Evolutionary conservation across 2,797 vertebrate species (phyloP).

Genomic region (Sebastolobus alascanus): DNA sequence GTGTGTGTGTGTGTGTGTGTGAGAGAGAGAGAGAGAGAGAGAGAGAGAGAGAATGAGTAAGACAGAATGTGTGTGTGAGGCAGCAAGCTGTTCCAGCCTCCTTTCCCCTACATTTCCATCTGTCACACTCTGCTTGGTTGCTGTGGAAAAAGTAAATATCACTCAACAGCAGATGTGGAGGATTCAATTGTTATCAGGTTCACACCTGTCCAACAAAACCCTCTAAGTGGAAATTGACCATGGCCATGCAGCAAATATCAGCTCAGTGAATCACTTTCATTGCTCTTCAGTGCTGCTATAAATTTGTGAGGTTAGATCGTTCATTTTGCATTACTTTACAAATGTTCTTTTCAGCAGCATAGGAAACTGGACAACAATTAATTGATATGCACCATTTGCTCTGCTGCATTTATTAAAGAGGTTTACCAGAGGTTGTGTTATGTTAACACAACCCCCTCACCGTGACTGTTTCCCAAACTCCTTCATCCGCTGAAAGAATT

Average conservation of each 20-base stretch:
- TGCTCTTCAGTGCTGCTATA: neutral
- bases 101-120: conserved; percentile 68
- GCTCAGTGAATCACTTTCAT: conserved; percentile 23
- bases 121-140: conserved; percentile 67
- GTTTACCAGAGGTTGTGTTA: neutral
- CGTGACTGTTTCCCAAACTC: neutral
- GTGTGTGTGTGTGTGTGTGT: neutral
- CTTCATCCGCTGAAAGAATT: neutral
- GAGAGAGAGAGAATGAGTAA: neutral
- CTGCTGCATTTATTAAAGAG: conserved; percentile 28
- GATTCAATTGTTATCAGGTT: conserved; percentile 64
- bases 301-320: neutral
- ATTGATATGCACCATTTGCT: neutral
- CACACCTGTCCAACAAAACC: conserved; percentile 54
- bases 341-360: neutral
- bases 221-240: conserved; percentile 45
- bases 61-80: conserved; percentile 20
- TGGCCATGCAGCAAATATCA: conserved; percentile 35
- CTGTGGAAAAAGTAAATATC: conserved; percentile 50
- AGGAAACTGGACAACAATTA: conserved; percentile 10
- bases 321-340: conserved; percentile 15
- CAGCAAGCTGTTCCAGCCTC: conserved; percentile 64
- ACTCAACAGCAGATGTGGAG: conserved; percentile 49
- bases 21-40: neutral
- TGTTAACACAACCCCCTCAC: neutral